Evolutionary conservation across 2,888 invertebrate genomes (phyloP).

Genomic region (Eilema sororculum): DNA sequence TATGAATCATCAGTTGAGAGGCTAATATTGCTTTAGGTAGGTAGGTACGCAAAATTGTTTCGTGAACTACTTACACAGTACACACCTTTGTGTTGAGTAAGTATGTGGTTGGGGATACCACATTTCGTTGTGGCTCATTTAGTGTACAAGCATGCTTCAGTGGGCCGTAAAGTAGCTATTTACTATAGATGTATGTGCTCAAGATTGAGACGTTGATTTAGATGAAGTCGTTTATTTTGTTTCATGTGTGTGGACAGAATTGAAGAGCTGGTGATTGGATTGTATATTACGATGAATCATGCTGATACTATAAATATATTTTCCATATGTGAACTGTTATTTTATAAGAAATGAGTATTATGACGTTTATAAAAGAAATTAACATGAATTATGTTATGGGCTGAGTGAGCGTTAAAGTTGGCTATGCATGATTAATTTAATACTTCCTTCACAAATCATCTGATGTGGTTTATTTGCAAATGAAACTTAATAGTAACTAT

Average conservation of each 20-base stretch:
- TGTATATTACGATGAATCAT: conserved; percentile 5
- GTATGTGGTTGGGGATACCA: conserved; percentile 46
- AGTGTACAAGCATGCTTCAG: conserved; percentile 61
- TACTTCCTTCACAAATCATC: background rate
- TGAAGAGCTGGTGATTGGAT: conserved; percentile 14
- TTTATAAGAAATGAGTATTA: background rate
- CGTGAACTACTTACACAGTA: conserved; percentile 27
- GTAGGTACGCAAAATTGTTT: conserved; percentile 33
- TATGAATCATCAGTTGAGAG: conserved; percentile 58
- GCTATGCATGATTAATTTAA: background rate
- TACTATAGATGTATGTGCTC: conserved; percentile 52
- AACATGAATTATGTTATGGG: background rate
- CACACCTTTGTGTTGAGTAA: conserved; percentile 11
- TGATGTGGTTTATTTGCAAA: too few species aligned
- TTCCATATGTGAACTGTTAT: background rate
- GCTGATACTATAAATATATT: background rate
- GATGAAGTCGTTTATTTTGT: conserved; percentile 40
- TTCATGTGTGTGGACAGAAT: conserved; percentile 33
- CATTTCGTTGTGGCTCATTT: conserved; percentile 69
- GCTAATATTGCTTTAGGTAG: conserved; percentile 51
- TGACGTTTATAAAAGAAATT: background rate
- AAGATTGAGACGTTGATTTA: conserved; percentile 69
- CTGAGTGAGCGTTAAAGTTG: background rate
- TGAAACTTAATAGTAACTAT: background rate
- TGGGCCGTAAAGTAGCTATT: conserved; percentile 61